Evolutionary conservation across 2,113 vertebrate species (phyloP).

Genomic region (Dendrocopos noguchii): DNA sequence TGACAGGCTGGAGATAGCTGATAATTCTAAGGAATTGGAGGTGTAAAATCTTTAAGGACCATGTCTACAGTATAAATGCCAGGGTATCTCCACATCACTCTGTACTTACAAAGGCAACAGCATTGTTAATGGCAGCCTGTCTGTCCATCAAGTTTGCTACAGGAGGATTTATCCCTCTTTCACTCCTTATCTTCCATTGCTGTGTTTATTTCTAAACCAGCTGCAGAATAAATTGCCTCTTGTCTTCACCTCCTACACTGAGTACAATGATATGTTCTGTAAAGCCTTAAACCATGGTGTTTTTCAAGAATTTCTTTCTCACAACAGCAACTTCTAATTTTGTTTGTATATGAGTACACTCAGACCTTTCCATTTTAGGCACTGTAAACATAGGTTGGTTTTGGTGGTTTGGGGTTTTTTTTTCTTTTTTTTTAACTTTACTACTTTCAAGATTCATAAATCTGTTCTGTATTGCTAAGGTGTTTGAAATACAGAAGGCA

Average conservation of each 20-base stretch:
- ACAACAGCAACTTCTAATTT: constrained; percentile 77
- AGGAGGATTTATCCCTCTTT: constrained; percentile 91
- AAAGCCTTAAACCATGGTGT: constrained; percentile 73
- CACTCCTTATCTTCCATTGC: constrained; percentile 87
- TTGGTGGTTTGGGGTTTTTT: background rate
- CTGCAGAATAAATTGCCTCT: constrained; percentile 85
- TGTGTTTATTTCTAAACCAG: constrained; percentile 85
- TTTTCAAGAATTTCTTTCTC: constrained; percentile 71
- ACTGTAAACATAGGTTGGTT: constrained; percentile 12
- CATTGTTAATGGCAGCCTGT: constrained; percentile 96
- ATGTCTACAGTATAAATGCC: constrained; percentile 95
- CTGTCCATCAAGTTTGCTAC: constrained; percentile 93
- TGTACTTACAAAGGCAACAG: constrained; percentile 91
- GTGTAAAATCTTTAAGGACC: constrained; percentile 98
- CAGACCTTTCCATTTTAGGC: constrained; percentile 41
- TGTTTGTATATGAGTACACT: constrained; percentile 64
- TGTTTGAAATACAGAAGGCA: constrained; percentile 11
- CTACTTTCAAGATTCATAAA: background rate
- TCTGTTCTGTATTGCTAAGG: background rate
- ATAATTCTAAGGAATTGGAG: constrained; percentile 99
- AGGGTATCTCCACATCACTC: constrained; percentile 97
- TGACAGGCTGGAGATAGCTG: constrained; percentile 96
- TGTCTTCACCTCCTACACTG: constrained; percentile 83
- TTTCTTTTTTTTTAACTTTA: background rate
- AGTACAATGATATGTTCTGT: constrained; percentile 76